Conservation (phyloP, 2,113 vertebrate genomes). For the Gnathonemus echidnorhynchus region DNA sequence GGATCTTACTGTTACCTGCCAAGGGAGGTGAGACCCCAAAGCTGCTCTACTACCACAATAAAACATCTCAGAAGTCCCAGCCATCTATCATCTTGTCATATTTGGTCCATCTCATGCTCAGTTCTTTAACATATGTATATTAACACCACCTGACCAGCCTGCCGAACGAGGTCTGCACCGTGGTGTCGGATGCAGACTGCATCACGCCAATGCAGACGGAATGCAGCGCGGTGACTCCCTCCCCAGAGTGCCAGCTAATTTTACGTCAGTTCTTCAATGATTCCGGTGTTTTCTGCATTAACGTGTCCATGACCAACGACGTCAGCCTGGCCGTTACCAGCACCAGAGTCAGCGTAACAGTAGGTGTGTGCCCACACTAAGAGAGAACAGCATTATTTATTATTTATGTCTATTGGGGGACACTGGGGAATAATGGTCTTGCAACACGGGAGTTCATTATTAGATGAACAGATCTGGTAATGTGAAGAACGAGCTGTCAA, state of each 20-base stretch:
- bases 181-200: conserved; percentile 78
- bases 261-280: conserved; percentile 78
- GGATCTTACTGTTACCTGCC: conserved; percentile 80
- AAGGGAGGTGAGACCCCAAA: conserved; percentile 72
- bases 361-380: conserved; percentile 38
- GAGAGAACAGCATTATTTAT: background rate
- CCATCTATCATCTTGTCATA: background rate
- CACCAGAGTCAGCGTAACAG: conserved; percentile 69
- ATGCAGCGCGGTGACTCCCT: conserved; percentile 66
- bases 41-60: background rate
- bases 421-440: background rate
- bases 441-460: background rate
- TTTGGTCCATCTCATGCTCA: background rate
- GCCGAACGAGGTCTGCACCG: conserved; percentile 80
- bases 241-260: conserved; percentile 76
- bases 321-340: conserved; percentile 78
- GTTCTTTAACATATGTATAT: background rate
- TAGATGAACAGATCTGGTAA: background rate
- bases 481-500: background rate
- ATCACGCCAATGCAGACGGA: conserved; percentile 59
- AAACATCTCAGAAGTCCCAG: background rate
- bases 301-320: conserved; percentile 80
- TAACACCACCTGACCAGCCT: conserved; percentile 52
- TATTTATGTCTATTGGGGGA: background rate
- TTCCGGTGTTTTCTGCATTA: conserved; percentile 83